These are phyloP conservation scores for Anniella stebbinsi DNA, from an alignment of 2,797 vertebrate genomes.

Conservation along the genomic window DNA sequence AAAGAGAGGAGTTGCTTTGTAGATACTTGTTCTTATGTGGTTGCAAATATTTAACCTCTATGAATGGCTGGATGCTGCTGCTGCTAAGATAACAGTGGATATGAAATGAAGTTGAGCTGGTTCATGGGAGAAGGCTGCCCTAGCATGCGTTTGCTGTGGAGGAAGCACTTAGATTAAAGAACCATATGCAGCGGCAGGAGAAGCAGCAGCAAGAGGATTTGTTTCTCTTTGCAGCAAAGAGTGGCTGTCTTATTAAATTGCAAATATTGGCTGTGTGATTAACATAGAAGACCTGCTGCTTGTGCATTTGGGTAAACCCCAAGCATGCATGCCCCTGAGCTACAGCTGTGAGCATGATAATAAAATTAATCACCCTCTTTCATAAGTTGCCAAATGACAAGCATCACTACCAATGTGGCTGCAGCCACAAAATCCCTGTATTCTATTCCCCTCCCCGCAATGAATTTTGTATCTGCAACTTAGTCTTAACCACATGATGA, in stretches of 20 bases:
- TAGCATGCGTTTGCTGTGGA: slow-evolving; percentile 40
- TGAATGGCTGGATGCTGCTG: slow-evolving; percentile 53
- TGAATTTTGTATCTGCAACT: background rate
- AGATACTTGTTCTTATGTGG: slow-evolving; percentile 41
- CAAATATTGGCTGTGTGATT: slow-evolving; percentile 7
- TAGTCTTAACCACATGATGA: background rate
- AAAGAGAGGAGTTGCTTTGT: background rate
- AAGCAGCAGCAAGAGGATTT: slow-evolving; percentile 69
- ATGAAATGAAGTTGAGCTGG: slow-evolving; percentile 67
- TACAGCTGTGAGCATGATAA: slow-evolving; percentile 10
- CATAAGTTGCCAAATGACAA: background rate
- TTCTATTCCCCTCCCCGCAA: background rate
- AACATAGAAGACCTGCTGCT: background rate
- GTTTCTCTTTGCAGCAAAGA: slow-evolving; percentile 47
- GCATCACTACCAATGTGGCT: background rate
- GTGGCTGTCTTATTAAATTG: slow-evolving; percentile 55
- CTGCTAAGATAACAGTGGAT: slow-evolving; percentile 52
- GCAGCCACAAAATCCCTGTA: background rate
- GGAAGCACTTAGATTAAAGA: slow-evolving; percentile 57
- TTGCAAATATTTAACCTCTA: slow-evolving; percentile 44
- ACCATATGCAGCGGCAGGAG: background rate
- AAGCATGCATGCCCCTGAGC: background rate
- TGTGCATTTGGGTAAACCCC: background rate
- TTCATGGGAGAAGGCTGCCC: slow-evolving; percentile 36
- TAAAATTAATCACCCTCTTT: background rate